Conservation (phyloP, 2,797 vertebrate species). For the Sebastiscus albofasciatus region DNA sequence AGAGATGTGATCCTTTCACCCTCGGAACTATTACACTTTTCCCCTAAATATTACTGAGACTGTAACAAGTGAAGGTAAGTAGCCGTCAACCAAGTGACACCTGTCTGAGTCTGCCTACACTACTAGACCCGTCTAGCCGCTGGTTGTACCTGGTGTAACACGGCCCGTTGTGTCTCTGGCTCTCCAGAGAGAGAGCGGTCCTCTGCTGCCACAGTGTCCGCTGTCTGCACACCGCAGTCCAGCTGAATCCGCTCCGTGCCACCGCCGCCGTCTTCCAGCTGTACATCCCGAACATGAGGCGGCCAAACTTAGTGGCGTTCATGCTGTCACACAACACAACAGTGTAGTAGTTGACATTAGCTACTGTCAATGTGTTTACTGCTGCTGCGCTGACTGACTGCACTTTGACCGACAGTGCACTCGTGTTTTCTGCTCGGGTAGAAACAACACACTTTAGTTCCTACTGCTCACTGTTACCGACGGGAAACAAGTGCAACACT, state of each 20-base stretch:
- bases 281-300: constrained; percentile 39
- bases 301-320: constrained; percentile 48
- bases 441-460: constrained; percentile 60
- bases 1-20: too few relatives aligned
- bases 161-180: background rate
- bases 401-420: constrained; percentile 17
- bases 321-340: constrained; percentile 10
- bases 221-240: constrained; percentile 56
- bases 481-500: background rate
- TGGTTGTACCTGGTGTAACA: constrained; percentile 17
- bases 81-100: too few relatives aligned
- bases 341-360: background rate
- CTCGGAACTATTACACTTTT: too few relatives aligned
- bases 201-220: constrained; percentile 51
- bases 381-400: background rate
- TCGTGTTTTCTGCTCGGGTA: constrained; percentile 24
- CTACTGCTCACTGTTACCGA: constrained; percentile 5
- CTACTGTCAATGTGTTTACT: too few relatives aligned
- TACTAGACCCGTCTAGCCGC: too few relatives aligned
- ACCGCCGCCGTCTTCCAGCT: background rate
- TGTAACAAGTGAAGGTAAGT: too few relatives aligned
- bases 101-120: too few relatives aligned
- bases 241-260: constrained; percentile 38
- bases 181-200: background rate
- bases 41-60: too few relatives aligned